Conservation (phyloP, 2,888 invertebrate species). For the Oxystoma pomonae region DNA sequence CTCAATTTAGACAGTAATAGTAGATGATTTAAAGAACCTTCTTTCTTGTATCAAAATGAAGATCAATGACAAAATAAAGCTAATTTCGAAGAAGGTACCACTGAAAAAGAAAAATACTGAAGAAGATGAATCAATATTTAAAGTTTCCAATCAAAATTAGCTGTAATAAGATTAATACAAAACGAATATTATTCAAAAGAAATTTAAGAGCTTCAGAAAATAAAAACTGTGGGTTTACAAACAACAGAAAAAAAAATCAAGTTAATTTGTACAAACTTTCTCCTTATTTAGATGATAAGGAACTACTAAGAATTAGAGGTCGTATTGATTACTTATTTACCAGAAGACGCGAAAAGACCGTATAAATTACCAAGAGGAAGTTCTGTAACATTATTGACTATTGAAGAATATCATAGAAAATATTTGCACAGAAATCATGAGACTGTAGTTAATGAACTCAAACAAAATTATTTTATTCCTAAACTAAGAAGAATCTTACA, state of each 20-base stretch:
- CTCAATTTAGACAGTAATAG: background rate
- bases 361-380: background rate
- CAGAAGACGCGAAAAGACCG: background rate
- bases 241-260: background rate
- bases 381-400: background rate
- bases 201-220: background rate
- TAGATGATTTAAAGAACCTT: background rate
- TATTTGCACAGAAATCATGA: conserved; percentile 6
- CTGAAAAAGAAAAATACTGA: background rate
- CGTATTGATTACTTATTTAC: background rate
- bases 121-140: background rate
- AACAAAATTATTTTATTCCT: conserved; percentile 11
- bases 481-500: conserved; percentile 10
- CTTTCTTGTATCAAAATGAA: background rate
- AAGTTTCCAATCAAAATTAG: background rate
- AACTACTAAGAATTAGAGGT: conserved; percentile 6
- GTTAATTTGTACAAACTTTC: conserved; percentile 5
- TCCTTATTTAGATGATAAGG: conserved; percentile 7
- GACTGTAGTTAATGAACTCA: conserved; percentile 14
- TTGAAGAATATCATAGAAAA: no score
- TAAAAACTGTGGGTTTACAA: background rate
- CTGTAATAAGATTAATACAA: background rate
- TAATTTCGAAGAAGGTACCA: background rate
- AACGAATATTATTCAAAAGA: background rate
- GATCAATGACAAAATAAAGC: background rate